Percentiles rank a stretch among this genome's conserved stretches.
Evolutionary conservation across 2,888 invertebrate species (phyloP).

Genomic region (Andrena dorsata): DNA sequence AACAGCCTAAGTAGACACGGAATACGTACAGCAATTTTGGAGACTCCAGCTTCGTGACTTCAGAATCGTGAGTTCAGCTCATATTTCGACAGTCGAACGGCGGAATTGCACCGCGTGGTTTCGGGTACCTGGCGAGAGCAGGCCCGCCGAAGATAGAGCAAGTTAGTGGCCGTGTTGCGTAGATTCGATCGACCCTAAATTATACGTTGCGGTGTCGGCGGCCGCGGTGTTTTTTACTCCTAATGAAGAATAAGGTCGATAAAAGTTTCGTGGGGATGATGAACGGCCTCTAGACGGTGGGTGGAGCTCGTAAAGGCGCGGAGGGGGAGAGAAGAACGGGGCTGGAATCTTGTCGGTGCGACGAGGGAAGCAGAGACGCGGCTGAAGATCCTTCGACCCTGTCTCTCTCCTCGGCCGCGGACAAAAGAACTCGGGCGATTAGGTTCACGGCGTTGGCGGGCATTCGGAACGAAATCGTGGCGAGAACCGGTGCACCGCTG

Average conservation of each 20-base stretch:
- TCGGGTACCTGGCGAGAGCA: neutral
- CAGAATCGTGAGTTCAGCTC: neutral
- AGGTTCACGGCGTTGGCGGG: neutral
- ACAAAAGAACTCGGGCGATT: neutral
- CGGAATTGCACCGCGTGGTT: conserved; percentile 23
- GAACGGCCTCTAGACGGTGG: conserved; percentile 55
- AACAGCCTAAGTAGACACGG: neutral
- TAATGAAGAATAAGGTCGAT: conserved; percentile 53
- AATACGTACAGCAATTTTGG: neutral
- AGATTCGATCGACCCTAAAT: conserved; percentile 68
- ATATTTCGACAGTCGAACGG: conserved; percentile 22
- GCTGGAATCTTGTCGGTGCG: neutral
- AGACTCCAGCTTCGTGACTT: neutral
- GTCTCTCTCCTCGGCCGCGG: too few relatives aligned
- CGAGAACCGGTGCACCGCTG: neutral
- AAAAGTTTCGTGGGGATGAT: conserved; percentile 58
- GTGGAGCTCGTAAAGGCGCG: conserved; percentile 31
- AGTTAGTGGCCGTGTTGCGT: conserved; percentile 43
- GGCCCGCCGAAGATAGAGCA: conserved; percentile 23
- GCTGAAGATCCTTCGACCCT: neutral
- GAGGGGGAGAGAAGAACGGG: neutral
- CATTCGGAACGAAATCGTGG: neutral
- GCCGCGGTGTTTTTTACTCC: conserved; percentile 34
- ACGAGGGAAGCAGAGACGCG: neutral
- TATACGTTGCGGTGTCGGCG: conserved; percentile 66